Evolutionary conservation across 2,797 vertebrate species (phyloP).

Genomic region (Megalops cyprinoides): DNA sequence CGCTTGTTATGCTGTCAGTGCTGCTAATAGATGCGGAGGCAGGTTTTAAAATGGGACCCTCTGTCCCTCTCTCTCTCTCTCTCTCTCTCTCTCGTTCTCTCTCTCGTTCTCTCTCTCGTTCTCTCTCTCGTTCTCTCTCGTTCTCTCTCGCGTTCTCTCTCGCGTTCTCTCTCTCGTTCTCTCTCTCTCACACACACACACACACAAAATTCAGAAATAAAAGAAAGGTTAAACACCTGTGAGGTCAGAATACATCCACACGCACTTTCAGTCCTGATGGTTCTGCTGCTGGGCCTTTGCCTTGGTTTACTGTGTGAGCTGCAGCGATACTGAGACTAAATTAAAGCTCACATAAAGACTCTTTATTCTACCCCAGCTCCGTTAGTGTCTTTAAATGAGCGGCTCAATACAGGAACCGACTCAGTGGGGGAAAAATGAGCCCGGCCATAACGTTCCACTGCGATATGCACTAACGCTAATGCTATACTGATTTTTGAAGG

Average conservation of each 20-base stretch:
- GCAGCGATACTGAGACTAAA: background rate
- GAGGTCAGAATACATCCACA: background rate
- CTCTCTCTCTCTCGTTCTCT: too few species aligned
- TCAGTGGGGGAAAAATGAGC: background rate
- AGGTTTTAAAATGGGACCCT: constrained; percentile 56
- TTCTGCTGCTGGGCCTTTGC: background rate
- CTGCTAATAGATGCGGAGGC: constrained; percentile 88
- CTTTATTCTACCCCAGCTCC: background rate
- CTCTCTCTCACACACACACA: background rate
- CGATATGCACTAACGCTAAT: background rate
- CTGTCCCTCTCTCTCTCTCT: background rate
- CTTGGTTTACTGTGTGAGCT: background rate
- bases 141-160: too few species aligned
- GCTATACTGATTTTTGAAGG: background rate
- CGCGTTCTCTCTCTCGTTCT: background rate
- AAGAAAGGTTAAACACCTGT: background rate
- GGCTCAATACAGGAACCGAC: background rate
- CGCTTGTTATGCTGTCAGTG: constrained; percentile 92
- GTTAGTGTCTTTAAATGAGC: background rate
- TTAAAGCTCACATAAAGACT: background rate
- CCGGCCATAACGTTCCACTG: background rate
- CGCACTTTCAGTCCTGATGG: background rate
- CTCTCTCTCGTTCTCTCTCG: background rate
- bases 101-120: background rate
- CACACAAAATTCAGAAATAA: too few species aligned